Evolutionary conservation across 2,113 vertebrate species (phyloP).

Genomic region (Vimba vimba): DNA sequence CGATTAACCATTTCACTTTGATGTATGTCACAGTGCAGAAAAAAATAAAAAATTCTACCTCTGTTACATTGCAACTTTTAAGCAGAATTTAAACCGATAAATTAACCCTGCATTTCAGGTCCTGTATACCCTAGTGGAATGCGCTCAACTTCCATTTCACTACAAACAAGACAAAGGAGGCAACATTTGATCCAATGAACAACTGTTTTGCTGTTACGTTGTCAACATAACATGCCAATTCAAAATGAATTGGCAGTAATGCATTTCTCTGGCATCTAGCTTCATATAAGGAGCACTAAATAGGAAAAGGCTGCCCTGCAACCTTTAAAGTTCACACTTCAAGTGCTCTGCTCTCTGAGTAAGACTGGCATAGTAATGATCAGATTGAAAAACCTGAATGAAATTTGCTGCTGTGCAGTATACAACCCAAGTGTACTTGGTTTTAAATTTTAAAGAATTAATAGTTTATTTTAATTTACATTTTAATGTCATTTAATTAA

Average conservation of each 20-base stretch:
- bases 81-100: not conserved
- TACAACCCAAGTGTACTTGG: not conserved
- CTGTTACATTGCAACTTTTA: not conserved
- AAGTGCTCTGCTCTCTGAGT: constrained; percentile 6
- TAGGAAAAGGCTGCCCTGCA: not conserved
- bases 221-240: not conserved
- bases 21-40: not conserved
- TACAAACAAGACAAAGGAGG: not conserved
- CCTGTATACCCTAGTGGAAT: not conserved
- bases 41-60: not conserved
- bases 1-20: not conserved
- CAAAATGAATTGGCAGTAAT: constrained; percentile 1
- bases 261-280: constrained; percentile 3
- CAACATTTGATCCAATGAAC: not conserved
- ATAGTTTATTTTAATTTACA: not conserved
- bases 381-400: not conserved
- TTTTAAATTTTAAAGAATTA: not conserved
- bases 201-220: not conserved
- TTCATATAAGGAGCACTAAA: not conserved
- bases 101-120: not conserved
- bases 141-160: not conserved
- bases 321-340: constrained; percentile 32
- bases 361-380: not conserved
- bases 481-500: not conserved
- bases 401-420: not conserved